Base-by-base conservation (phyloP, 2,113 vertebrate species). In the Corydoras sp. region DNA sequence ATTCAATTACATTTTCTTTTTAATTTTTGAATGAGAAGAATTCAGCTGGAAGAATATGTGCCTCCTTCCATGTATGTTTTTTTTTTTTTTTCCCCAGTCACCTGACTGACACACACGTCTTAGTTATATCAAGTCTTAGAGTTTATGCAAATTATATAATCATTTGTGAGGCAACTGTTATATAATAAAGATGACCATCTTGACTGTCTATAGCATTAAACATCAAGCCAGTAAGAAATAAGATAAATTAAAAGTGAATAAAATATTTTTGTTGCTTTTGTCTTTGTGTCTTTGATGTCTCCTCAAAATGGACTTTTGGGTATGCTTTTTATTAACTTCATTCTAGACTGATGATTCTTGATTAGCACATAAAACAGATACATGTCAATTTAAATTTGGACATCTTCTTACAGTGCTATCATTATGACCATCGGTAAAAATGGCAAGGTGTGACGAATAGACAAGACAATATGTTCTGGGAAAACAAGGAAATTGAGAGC, bases 201-300 rank as follows among this genome's bases (percentile, higher is more conserved):
- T 91, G 90, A 86, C 82, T 85, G 82, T 91, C 85, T 87, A 87
- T 92, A n/a, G 85, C 92, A 92, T 92, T 92, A 91, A 92, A 91
- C 89, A 91, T 89, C 78, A 80, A 82, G 68, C 68, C 68, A 69
- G 32, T 69, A 43, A 84, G 86, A 88, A 84, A 85, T 77, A 79
- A 83, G 85, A 89, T 87, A 85, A 63, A 58, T 62, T 58, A 71
- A 73, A 65, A 61, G 71, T n/a, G 83, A 87, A 92, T 91, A 91
- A 92, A 93, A 91, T 49, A 90, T 86, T 85, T 86, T 91, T 92
- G 91, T 90, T 89, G 89, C 84, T 89, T 85, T 86, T 83, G 85
- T 30, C 9, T 69, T 54, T 49, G 56, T 50, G 51, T 71, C 49
- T 61, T 58, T 72, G 50, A 48, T 24, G 14, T 76, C 62, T 74